Base-by-base conservation (phyloP, 2,888 invertebrate species). In the Zhuqinia jingwanae region DNA sequence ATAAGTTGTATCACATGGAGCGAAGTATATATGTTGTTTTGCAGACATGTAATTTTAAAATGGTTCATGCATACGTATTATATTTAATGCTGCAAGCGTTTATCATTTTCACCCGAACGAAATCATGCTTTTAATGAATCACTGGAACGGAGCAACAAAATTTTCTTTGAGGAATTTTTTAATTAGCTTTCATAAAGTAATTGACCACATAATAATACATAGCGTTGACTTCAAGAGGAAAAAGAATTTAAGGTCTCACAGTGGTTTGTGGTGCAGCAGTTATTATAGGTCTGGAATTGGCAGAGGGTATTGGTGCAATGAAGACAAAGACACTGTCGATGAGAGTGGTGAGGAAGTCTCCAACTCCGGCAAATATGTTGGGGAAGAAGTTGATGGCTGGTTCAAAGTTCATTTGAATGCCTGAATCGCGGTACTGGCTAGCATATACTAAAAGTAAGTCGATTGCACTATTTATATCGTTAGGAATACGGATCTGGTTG, bases 401-500 rank as follows among this genome's bases (percentile, higher is more conserved):
- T 17, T 85, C 85, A 79, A 90, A 90, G 85, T 90, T 90, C 47
- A 87, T 75, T 10, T 88, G 88, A 27, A 91, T 87, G 20, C 88
- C 88, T 60, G 88, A 88, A 53, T 91, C 90, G 22, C 91, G 87
- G 63, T 87, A 87, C 80, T 91, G 90, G 60, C 89, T 90, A 73
- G 90, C 90, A 70, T 90, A 91, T 5, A 88, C 87, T 42, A 91
- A 88, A 22, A 90, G 85, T 15, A 89, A 90, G 87, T 91, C 91
- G 53, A 91, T 91, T 53, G 91, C 88, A 60, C 87, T 87, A 83
- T 89, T 85, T 22, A 91, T 27, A 85, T 91, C 90, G 58, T 87
- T 90, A 30, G 91, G 91, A 30, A 90, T 47, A n/a, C 89, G 88
- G 80, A 91, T 87, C 56, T 90, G 90, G 87, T 91, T 91, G 87